A percentile compares a stretch with the other conserved stretches of the same genome.
Conservation (phyloP, 1,140 invertebrate species). For the Ditylenchus dipsaci region DNA sequence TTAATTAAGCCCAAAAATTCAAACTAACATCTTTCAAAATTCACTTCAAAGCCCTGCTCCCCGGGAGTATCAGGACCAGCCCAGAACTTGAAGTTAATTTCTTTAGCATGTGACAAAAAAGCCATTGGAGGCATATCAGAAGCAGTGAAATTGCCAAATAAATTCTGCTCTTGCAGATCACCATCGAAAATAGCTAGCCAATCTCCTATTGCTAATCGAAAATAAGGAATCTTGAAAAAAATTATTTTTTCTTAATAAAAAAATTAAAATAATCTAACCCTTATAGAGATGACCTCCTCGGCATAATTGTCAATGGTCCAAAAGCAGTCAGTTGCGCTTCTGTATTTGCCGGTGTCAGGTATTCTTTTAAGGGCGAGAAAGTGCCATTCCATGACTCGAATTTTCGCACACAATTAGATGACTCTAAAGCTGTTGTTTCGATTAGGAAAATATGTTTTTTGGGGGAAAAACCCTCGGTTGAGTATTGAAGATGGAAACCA, state of each 20-base stretch:
- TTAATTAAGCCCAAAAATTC: not conserved
- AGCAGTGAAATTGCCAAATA: slow-evolving; percentile 3
- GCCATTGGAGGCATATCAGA: not conserved
- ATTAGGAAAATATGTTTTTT: not conserved
- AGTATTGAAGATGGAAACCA: not conserved
- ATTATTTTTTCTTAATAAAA: not conserved
- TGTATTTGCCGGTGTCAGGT: not conserved
- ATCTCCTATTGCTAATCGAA: not conserved
- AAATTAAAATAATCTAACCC: not conserved
- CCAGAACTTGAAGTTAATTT: slow-evolving; percentile 4
- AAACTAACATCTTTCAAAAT: slow-evolving; percentile 3
- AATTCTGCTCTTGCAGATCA: not conserved
- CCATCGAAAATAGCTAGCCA: slow-evolving; percentile 5
- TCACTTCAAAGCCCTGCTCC: slow-evolving; percentile 1
- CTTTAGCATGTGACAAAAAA: not conserved
- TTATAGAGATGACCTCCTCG: not conserved
- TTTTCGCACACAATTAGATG: not conserved
- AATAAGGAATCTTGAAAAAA: not conserved
- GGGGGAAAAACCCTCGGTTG: not conserved
- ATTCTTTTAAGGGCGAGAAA: slow-evolving; percentile 2
- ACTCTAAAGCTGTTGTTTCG: slow-evolving; percentile 1
- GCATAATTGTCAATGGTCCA: slow-evolving; percentile 7
- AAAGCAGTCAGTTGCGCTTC: not conserved
- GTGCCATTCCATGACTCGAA: not conserved
- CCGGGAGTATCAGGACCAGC: not conserved